A percentile compares a stretch with the other conserved stretches of the same genome.
Evolutionary conservation across 2,797 vertebrate species (phyloP).

Genomic region (Momotus momota): DNA sequence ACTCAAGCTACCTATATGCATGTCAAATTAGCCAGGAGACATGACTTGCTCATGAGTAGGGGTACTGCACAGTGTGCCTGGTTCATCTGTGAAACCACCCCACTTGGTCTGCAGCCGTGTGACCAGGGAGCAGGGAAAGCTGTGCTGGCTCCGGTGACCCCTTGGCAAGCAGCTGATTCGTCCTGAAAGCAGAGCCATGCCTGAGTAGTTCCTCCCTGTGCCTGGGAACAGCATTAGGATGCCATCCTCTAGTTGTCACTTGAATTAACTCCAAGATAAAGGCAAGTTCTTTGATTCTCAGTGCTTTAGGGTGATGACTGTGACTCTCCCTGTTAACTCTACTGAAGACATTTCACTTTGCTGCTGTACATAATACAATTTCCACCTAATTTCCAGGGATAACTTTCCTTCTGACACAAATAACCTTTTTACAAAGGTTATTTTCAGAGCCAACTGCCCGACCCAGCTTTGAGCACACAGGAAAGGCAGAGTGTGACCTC

Average conservation of each 20-base stretch:
- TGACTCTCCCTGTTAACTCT: neutral
- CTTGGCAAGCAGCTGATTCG: neutral
- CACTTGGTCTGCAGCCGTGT: neutral
- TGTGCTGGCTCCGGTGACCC: neutral
- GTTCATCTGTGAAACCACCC: neutral
- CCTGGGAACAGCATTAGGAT: neutral
- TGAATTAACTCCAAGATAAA: neutral
- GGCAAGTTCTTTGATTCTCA: neutral
- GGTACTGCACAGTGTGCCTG: accelerated
- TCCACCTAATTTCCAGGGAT: neutral
- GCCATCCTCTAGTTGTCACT: neutral
- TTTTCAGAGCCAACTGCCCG: neutral
- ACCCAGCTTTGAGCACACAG: neutral
- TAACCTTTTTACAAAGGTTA: neutral
- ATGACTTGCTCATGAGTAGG: accelerated
- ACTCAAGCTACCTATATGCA: neutral
- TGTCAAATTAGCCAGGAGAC: neutral
- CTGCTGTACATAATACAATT: neutral
- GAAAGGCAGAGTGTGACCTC: neutral
- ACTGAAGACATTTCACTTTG: neutral
- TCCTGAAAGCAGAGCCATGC: neutral
- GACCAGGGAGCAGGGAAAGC: neutral
- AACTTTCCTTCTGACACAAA: neutral
- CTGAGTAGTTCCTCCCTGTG: neutral
- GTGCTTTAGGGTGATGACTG: neutral